These are phyloP conservation scores for Brassicogethes aeneus DNA, from an alignment of 2,888 invertebrate genomes.

Conservation along the genomic window DNA sequence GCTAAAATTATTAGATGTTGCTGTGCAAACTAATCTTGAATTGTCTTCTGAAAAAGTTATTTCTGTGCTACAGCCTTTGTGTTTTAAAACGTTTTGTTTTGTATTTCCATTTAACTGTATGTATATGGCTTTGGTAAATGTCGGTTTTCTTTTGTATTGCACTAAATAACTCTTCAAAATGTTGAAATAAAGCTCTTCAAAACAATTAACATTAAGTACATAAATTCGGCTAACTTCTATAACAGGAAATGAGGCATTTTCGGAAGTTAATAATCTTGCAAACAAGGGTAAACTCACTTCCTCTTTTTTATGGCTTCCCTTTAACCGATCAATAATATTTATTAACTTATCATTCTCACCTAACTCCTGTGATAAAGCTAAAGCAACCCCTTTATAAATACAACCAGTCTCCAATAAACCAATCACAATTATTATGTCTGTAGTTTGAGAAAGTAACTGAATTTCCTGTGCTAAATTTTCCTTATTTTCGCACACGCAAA, in stretches of 20 bases:
- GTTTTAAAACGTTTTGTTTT: constrained; percentile 9
- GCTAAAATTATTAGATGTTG: constrained; percentile 5
- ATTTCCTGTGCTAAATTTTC: constrained; percentile 13
- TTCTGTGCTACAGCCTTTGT: constrained; percentile 9
- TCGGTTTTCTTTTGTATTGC: constrained; percentile 13
- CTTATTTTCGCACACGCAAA: constrained; percentile 14
- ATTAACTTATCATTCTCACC: constrained; percentile 10
- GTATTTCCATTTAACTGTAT: constrained; percentile 18
- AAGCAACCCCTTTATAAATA: constrained; percentile 20
- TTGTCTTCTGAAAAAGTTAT: constrained; percentile 8
- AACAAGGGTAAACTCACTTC: constrained; percentile 17
- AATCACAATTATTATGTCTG: constrained; percentile 27
- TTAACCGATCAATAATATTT: constrained; percentile 13
- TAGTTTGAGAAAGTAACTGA: constrained; percentile 17
- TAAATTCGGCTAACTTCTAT: constrained; percentile 21
- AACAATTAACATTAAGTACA: constrained; percentile 12
- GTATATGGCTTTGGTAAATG: constrained; percentile 13
- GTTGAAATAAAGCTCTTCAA: constrained; percentile 12
- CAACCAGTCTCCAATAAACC: constrained; percentile 14
- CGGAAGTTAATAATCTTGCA: constrained; percentile 17
- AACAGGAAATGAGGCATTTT: constrained; percentile 12
- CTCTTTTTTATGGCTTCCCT: constrained; percentile 8
- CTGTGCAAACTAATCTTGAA: constrained; percentile 4
- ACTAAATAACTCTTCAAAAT: constrained; percentile 16
- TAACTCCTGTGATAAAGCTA: constrained; percentile 19